phyloP scores from a whole-genome alignment of 2,113 vertebrate species.

The Desmodus rotundus region DNA sequence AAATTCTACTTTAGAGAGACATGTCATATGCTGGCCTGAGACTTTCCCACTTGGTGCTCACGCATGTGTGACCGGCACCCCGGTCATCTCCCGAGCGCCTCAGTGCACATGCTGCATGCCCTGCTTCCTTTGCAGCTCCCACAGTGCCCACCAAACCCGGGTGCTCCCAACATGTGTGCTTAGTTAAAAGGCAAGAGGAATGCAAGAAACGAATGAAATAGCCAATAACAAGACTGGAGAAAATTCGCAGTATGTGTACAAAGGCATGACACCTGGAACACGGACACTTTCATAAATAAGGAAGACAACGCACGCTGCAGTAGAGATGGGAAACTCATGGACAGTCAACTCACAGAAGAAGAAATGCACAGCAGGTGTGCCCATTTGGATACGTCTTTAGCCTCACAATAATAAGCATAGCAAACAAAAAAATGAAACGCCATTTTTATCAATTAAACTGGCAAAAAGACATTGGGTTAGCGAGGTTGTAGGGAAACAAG shows the following conservation, averaged over 20 bases:
- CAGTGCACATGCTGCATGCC: not conserved
- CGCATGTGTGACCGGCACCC: not conserved
- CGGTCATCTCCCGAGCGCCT: not conserved
- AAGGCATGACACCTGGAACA: not conserved
- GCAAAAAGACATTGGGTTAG: not conserved
- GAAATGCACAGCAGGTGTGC: not conserved
- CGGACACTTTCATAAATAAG: not conserved
- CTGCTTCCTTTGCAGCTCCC: not conserved
- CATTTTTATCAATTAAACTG: not conserved
- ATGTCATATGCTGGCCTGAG: not conserved
- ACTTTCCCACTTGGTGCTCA: not conserved
- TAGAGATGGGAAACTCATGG: not conserved
- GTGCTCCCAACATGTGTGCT: not conserved
- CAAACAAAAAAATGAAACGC: not conserved
- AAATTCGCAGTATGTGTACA: not conserved
- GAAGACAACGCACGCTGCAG: not conserved
- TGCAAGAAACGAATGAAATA: conserved; percentile 21
- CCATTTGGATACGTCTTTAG: not conserved
- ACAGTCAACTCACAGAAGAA: not conserved
- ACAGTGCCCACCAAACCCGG: not conserved
- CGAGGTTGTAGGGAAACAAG: not conserved
- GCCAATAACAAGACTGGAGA: not conserved
- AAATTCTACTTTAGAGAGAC: not conserved
- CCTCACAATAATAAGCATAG: not conserved
- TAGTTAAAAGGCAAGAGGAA: conserved; percentile 4